A percentile compares a stretch with the other conserved stretches of the same genome.
phyloP scores from a whole-genome alignment of 1,140 invertebrate species.

The Antheraea pernyi region DNA sequence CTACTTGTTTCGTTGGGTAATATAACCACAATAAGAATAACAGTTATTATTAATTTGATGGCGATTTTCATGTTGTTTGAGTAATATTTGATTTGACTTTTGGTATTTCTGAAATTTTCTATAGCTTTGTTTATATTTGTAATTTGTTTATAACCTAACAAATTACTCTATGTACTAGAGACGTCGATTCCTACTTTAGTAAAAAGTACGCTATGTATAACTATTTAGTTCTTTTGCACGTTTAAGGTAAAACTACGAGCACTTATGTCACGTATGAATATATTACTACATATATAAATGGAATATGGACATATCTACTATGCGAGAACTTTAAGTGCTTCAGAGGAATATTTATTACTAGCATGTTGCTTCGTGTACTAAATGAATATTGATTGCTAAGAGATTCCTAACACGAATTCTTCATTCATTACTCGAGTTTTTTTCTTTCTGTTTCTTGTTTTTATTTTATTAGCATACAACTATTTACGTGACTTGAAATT shows the following conservation, averaged over 20 bases:
- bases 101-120: background rate
- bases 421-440: background rate
- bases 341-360: background rate
- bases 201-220: background rate
- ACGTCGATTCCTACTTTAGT: background rate
- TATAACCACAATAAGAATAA: background rate
- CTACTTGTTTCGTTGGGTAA: background rate
- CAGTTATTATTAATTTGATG: background rate
- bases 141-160: background rate
- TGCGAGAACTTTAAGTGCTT: background rate
- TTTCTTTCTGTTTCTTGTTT: background rate
- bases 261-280: no score
- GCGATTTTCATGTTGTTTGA: background rate
- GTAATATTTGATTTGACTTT: background rate
- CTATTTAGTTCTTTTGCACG: background rate
- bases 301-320: background rate
- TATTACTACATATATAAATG: background rate
- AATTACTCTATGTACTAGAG: background rate
- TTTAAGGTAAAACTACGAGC: background rate
- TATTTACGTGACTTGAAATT: background rate
- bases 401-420: background rate
- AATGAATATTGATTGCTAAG: background rate
- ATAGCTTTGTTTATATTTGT: background rate
- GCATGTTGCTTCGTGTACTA: background rate
- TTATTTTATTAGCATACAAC: background rate